These are phyloP conservation scores for Steinernema hermaphroditum DNA, from an alignment of 2,888 invertebrate genomes.

Conservation along the genomic window DNA sequence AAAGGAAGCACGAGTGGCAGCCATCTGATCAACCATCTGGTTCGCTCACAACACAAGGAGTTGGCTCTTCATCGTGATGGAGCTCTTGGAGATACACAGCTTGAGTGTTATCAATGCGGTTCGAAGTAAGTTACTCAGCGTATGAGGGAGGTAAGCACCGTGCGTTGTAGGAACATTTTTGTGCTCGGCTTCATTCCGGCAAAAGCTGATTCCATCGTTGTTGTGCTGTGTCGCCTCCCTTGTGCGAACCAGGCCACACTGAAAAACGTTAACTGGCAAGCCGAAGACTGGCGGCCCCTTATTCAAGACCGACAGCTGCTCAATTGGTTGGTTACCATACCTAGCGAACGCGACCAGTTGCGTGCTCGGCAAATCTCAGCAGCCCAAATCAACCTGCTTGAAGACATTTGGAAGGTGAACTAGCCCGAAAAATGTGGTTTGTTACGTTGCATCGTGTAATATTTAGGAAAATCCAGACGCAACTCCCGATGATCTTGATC, in stretches of 20 bases:
- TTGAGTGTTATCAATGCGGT: slow-evolving; percentile 98
- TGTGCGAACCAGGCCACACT: slow-evolving; percentile 95
- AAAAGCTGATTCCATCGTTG: slow-evolving; percentile 71
- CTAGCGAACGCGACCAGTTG: slow-evolving; percentile 91
- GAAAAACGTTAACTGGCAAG: slow-evolving; percentile 94
- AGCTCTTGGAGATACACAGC: slow-evolving; percentile 91
- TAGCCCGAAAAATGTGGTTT: not conserved
- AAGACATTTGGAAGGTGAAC: slow-evolving; percentile 87
- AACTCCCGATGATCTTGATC: slow-evolving; percentile 94
- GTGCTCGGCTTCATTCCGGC: slow-evolving; percentile 98
- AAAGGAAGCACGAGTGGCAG: slow-evolving; percentile 72
- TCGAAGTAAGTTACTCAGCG: slow-evolving; percentile 74
- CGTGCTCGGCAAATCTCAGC: slow-evolving; percentile 94
- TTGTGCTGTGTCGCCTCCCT: slow-evolving; percentile 89
- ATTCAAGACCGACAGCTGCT: slow-evolving; percentile 94
- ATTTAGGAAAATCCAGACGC: slow-evolving; percentile 86
- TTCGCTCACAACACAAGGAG: slow-evolving; percentile 98
- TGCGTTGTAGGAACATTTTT: slow-evolving; percentile 84
- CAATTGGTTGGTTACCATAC: slow-evolving; percentile 96
- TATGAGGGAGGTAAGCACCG: too few species aligned
- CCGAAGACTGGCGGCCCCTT: slow-evolving; percentile 64
- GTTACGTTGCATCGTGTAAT: not conserved
- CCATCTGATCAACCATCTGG: slow-evolving; percentile 97
- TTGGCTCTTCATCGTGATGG: slow-evolving; percentile 95
- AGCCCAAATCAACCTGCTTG: slow-evolving; percentile 93